phyloP scores from a whole-genome alignment of 1,140 invertebrate genomes.

The Streblospio benedicti region DNA sequence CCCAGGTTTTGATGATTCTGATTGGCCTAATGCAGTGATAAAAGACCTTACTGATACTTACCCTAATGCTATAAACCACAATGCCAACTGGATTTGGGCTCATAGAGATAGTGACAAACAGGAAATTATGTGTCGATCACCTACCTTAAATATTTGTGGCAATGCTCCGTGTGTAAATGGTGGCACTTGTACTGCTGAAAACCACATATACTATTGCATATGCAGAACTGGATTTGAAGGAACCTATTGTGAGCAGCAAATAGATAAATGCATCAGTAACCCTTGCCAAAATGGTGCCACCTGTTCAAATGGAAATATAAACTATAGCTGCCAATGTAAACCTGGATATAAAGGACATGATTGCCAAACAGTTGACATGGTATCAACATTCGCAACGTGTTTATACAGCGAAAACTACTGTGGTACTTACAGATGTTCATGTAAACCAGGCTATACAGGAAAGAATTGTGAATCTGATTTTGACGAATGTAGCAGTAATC shows the following conservation, averaged over 20 bases:
- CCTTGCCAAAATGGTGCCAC: conserved; percentile 81
- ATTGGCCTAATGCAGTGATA: no score
- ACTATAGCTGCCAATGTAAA: conserved; percentile 81
- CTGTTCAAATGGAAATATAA: conserved; percentile 63
- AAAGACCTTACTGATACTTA: no score
- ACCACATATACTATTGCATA: conserved; percentile 50
- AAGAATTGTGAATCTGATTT: conserved; percentile 64
- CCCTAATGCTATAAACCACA: no score
- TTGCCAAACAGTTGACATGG: conserved; percentile 54
- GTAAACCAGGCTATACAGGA: conserved; percentile 39
- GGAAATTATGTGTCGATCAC: no score
- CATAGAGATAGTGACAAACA: no score
- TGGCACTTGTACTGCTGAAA: no score
- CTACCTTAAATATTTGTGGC: no score
- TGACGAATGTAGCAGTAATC: conserved; percentile 82
- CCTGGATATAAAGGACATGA: conserved; percentile 48
- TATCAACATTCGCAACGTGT: conserved; percentile 77
- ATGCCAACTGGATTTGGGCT: no score
- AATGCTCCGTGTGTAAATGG: no score
- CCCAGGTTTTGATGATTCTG: no score
- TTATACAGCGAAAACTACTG: conserved; percentile 47
- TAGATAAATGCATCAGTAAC: conserved; percentile 41
- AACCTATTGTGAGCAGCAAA: conserved; percentile 64
- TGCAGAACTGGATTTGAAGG: conserved; percentile 72
- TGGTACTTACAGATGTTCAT: not conserved